phyloP scores from a whole-genome alignment of 2,888 invertebrate species.

The Ariolimax columbianus region DNA sequence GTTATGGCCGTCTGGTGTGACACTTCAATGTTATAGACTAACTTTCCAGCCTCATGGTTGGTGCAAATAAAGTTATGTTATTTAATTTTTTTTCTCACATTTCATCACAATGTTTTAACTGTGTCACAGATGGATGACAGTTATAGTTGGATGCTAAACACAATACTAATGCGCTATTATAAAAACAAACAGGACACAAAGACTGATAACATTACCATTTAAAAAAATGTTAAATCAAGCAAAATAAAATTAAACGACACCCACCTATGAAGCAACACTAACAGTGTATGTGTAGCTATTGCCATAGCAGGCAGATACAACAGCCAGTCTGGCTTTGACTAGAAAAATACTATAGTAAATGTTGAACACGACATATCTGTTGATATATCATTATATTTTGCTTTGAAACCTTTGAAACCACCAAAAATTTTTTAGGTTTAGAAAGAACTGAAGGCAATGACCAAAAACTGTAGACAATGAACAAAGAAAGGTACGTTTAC shows the following conservation, averaged over 20 bases:
- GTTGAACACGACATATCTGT: neutral
- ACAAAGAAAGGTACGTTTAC: conserved; percentile 25
- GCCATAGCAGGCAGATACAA: conserved; percentile 35
- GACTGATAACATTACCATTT: neutral
- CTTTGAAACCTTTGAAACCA: neutral
- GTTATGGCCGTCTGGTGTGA: conserved; percentile 41
- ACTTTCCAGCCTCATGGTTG: conserved; percentile 81
- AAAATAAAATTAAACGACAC: conserved; percentile 27
- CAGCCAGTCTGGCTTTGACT: conserved; percentile 35
- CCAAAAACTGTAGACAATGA: neutral
- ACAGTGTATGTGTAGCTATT: neutral
- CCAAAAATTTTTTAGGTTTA: too few species aligned
- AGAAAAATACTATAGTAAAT: neutral
- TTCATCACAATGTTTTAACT: conserved; percentile 5
- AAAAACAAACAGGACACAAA: neutral
- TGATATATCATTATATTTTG: neutral
- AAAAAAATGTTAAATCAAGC: neutral
- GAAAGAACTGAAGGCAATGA: neutral
- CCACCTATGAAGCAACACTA: conserved; percentile 45
- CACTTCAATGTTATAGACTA: conserved; percentile 48
- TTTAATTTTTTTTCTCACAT: conserved; percentile 12
- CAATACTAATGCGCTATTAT: neutral
- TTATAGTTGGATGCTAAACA: neutral
- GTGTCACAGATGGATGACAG: conserved; percentile 45
- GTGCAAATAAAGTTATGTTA: neutral